Conservation (phyloP, 2,113 vertebrate genomes). For the Ivindomyrus marchei region DNA sequence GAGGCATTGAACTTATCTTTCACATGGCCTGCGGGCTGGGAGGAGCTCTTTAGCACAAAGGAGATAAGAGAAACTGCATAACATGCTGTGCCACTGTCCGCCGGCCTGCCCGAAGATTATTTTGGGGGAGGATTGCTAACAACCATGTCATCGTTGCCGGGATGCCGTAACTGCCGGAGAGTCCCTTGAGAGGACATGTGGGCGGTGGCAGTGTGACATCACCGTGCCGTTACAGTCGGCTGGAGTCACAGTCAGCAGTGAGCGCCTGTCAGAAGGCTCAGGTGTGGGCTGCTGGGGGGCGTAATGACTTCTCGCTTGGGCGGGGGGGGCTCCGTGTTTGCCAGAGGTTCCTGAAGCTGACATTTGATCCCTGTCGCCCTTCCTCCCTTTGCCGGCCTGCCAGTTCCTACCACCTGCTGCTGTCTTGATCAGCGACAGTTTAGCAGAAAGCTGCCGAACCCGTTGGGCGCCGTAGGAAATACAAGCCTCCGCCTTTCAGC, state of each 20-base stretch:
- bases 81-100: neutral
- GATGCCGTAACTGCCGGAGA: neutral
- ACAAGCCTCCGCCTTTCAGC: neutral
- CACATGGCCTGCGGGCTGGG: neutral
- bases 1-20: neutral
- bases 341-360: neutral
- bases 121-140: neutral
- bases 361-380: neutral
- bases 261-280: neutral
- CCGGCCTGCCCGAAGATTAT: neutral
- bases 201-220: neutral
- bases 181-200: neutral
- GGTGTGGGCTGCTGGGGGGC: neutral
- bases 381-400: neutral
- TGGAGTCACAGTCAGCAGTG: neutral
- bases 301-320: neutral
- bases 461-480: neutral
- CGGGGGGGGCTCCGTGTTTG: neutral
- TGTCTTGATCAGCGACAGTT: neutral
- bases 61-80: neutral
- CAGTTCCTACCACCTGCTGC: neutral
- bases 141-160: neutral
- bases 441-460: neutral
- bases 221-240: neutral
- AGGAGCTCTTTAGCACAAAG: neutral